These are phyloP conservation scores for Chroicocephalus ridibundus DNA, from an alignment of 2,113 vertebrate genomes.

Conservation along the genomic window DNA sequence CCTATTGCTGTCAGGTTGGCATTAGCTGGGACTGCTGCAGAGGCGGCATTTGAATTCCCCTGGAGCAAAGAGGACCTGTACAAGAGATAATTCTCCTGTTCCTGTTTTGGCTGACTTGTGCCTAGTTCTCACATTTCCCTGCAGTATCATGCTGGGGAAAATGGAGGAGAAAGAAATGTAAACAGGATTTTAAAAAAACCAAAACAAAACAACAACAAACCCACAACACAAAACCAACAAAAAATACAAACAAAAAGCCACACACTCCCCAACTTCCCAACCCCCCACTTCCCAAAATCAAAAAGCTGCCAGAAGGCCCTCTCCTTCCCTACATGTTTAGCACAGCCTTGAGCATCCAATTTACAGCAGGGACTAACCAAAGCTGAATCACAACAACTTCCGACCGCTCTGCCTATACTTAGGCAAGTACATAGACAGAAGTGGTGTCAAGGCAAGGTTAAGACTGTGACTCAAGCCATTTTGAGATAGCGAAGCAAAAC, in stretches of 20 bases:
- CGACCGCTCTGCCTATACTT: background rate
- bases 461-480: constrained; percentile 3
- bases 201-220: background rate
- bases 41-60: background rate
- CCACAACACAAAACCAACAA: background rate
- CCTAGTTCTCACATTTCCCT: background rate
- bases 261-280: background rate
- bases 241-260: background rate
- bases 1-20: background rate
- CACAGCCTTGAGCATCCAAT: background rate
- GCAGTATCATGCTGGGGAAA: background rate
- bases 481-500: background rate
- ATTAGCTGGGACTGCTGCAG: background rate
- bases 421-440: background rate
- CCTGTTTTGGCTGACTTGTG: background rate
- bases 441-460: background rate
- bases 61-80: background rate
- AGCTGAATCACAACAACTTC: background rate
- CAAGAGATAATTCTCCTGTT: background rate
- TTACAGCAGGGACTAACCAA: background rate
- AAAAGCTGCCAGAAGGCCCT: background rate
- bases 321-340: background rate
- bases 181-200: background rate
- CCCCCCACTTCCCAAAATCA: background rate
- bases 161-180: background rate